Percentiles rank a stretch among this genome's conserved stretches.
Conservation (phyloP, 2,797 vertebrate genomes). For the Trematomus bernacchii region DNA sequence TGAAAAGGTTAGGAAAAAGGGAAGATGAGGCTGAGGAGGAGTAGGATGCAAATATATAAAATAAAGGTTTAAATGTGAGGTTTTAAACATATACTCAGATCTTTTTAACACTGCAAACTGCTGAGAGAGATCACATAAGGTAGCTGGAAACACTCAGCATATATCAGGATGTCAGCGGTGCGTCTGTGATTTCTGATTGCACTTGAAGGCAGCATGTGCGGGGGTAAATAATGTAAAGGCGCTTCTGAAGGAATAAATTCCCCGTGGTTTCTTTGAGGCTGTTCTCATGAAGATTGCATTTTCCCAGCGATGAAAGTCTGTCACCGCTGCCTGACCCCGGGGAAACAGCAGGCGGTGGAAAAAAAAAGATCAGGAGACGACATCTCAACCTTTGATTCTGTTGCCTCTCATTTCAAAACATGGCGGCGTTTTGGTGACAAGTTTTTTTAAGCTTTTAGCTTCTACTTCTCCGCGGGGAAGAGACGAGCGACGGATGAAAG, state of each 20-base stretch:
- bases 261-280: not conserved
- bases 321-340: slow-evolving; percentile 5
- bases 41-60: too few relatives aligned
- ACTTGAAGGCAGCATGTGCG: not conserved
- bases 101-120: too few relatives aligned
- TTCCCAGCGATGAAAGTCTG: slow-evolving; percentile 30
- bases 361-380: slow-evolving; percentile 19
- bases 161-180: too few relatives aligned
- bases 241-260: too few relatives aligned
- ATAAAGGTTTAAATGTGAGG: too few relatives aligned
- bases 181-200: too few relatives aligned
- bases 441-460: not conserved
- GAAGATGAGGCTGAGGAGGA: too few relatives aligned
- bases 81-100: too few relatives aligned
- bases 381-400: slow-evolving; percentile 22
- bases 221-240: too few relatives aligned
- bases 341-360: slow-evolving; percentile 29
- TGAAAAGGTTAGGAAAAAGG: not conserved
- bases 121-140: not conserved
- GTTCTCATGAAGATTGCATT: not conserved
- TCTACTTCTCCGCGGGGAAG: slow-evolving; percentile 44
- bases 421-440: not conserved
- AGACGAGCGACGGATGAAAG: slow-evolving; percentile 59
- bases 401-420: not conserved
- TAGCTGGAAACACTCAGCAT: not conserved